Conservation (phyloP, 1,140 invertebrate species). For the Cotesia chilonis region DNA sequence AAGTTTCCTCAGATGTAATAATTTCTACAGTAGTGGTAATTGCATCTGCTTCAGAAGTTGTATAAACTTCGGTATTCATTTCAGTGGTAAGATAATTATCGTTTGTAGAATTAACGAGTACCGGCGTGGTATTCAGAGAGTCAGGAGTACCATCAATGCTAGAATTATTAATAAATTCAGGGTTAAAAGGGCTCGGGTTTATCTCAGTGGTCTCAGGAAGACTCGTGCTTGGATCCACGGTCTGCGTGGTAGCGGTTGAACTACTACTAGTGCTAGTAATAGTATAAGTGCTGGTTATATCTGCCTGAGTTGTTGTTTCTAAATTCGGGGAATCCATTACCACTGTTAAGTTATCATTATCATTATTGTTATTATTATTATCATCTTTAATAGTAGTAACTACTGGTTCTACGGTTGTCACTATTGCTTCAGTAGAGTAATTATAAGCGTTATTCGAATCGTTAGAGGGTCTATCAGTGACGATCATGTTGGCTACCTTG, state of each 20-base stretch:
- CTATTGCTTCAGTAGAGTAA: constrained; percentile 42
- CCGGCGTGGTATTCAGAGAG: background rate
- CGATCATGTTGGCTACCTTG: constrained; percentile 54
- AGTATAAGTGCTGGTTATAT: constrained; percentile 32
- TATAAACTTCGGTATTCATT: constrained; percentile 24
- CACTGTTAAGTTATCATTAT: constrained; percentile 45
- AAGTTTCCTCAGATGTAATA: constrained; percentile 26
- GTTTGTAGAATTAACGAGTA: constrained; percentile 21
- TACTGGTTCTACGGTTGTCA: constrained; percentile 35
- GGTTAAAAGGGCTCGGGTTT: constrained; percentile 13
- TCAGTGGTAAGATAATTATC: constrained; percentile 1
- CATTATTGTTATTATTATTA: constrained; percentile 42
- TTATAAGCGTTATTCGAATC: constrained; percentile 45
- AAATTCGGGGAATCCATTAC: constrained; percentile 44
- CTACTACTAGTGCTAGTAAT: too few species aligned
- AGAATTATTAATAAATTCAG: constrained; percentile 8
- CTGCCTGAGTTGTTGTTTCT: constrained; percentile 41
- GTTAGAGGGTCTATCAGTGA: constrained; percentile 46
- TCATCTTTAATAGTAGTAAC: constrained; percentile 46
- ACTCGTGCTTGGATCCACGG: constrained; percentile 35
- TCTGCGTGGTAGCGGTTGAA: constrained; percentile 14
- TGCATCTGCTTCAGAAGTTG: constrained; percentile 29
- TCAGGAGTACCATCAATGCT: background rate
- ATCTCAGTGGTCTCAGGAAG: constrained; percentile 30
- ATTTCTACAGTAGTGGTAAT: constrained; percentile 12